Evolutionary conservation across 2,888 invertebrate species (phyloP), one percentile per base, ranked within the genome.

Genomic region (Acanthosepion esculentum): DNA sequence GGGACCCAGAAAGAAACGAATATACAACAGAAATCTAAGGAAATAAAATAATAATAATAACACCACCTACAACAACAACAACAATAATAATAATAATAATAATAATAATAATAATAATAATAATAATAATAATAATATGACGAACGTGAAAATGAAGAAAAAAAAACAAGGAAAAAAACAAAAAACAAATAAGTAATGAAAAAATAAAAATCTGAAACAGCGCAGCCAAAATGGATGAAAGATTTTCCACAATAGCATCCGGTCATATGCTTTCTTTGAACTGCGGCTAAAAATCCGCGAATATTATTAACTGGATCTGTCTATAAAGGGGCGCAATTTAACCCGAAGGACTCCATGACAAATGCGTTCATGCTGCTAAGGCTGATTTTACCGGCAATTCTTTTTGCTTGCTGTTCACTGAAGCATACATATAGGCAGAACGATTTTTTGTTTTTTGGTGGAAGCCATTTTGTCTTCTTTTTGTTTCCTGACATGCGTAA

Each of bases 281-380:
- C 4, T 78, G 33, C 18, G 78, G 78, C n/a, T n/a, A n/a, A 78
- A 78, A 33, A 78, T n/a, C 10, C n/a, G 12, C 5, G 78, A n/a
- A 78, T 78, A 78, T 78, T 78, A 78, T 78, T 33, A 78, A 78
- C 78, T 78, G 78, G n/a, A 33, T 33, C n/a, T 78, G 78, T n/a
- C 78, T n/a, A 78, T 78, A n/a, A 33, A n/a, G 18, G 78, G 33
- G n/a, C 33, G n/a, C 78, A n/a, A n/a, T 78, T 78, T 78, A 78
- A 78, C 78, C n/a, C 18, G 78, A 78, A 78, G 33, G 15, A 33
- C n/a, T 78, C 78, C 78, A 78, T 78, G 78, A 78, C 78, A 78
- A 78, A 78, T 78, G 78, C n/a, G 78, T 78, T 78, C 78, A n/a
- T 78, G 78, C 33, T 78, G 78, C 78, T 78, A 33, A n/a, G 78